Conservation (phyloP, 1,140 invertebrate species). For the Metaphire vulgaris region DNA sequence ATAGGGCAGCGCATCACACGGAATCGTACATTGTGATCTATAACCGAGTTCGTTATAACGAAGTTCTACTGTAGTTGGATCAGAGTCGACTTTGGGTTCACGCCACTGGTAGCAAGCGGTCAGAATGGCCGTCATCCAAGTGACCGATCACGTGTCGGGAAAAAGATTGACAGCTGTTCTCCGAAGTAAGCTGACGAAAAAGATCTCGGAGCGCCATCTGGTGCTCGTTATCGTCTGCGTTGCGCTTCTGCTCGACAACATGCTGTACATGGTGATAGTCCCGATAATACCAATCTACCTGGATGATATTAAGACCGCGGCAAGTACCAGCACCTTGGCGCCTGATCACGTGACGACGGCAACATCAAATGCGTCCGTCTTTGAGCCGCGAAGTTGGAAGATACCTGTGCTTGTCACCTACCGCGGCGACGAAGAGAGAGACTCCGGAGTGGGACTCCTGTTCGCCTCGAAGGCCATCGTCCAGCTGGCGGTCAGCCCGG, state of each 20-base stretch:
- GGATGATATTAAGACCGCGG: conserved; percentile 76
- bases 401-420: conserved; percentile 25
- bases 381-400: neutral
- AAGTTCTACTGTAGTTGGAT: neutral
- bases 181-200: conserved; percentile 43
- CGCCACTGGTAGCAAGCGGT: neutral
- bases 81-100: neutral
- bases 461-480: conserved; percentile 99
- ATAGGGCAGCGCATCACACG: neutral
- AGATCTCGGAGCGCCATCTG: conserved; percentile 76
- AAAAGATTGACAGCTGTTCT: neutral
- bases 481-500: conserved; percentile 95
- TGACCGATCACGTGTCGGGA: conserved; percentile 21
- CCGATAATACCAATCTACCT: conserved; percentile 97
- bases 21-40: neutral
- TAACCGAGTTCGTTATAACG: neutral
- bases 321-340: neutral
- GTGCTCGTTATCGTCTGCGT: conserved; percentile 95
- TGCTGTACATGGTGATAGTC: conserved; percentile 99
- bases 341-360: neutral
- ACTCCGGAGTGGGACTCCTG: conserved; percentile 87
- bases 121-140: conserved; percentile 21
- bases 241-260: conserved; percentile 67
- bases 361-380: neutral
- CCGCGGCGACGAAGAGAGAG: conserved; percentile 73